Evolutionary conservation across 30 jellyfish, hydroid and myxozoan genomes (phyloP).

Genomic region (Cassiopea xamachana): DNA sequence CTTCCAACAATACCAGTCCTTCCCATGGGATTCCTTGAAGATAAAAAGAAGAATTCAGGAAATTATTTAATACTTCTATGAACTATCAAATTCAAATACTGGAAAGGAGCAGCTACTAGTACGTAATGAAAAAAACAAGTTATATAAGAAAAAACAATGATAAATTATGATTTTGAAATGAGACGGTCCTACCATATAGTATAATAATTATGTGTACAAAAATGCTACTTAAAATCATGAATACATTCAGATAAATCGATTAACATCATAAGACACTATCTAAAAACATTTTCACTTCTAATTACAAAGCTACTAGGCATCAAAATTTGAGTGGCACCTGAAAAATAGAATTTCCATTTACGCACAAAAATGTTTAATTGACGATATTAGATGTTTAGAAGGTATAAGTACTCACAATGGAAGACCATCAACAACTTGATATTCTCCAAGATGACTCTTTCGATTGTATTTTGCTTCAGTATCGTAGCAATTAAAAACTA

Average conservation of each 20-base stretch:
- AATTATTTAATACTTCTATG: neutral
- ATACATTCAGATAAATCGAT: too few species aligned
- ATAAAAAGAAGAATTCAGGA: neutral
- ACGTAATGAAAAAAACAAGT: neutral
- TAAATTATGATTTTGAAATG: too few species aligned
- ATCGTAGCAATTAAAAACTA: slow-evolving; percentile 72
- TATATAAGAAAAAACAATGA: neutral
- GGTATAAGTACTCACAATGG: slow-evolving; percentile 63
- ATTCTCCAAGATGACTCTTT: slow-evolving; percentile 67
- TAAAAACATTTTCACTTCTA: too few species aligned
- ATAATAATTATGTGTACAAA: too few species aligned
- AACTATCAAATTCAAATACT: neutral
- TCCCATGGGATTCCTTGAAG: slow-evolving; percentile 91
- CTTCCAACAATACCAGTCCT: slow-evolving; percentile 93
- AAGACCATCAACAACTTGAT: slow-evolving; percentile 68
- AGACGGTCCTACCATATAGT: too few species aligned
- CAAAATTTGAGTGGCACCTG: too few species aligned
- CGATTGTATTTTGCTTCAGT: slow-evolving; percentile 54
- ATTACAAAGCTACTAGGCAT: too few species aligned
- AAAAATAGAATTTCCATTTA: too few species aligned
- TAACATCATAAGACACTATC: too few species aligned
- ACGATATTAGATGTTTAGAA: too few species aligned
- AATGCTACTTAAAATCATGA: too few species aligned
- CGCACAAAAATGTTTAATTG: too few species aligned
- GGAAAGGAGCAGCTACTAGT: neutral